Base-by-base conservation (phyloP, 2,888 invertebrate genomes). In the Torymus tubicola region DNA sequence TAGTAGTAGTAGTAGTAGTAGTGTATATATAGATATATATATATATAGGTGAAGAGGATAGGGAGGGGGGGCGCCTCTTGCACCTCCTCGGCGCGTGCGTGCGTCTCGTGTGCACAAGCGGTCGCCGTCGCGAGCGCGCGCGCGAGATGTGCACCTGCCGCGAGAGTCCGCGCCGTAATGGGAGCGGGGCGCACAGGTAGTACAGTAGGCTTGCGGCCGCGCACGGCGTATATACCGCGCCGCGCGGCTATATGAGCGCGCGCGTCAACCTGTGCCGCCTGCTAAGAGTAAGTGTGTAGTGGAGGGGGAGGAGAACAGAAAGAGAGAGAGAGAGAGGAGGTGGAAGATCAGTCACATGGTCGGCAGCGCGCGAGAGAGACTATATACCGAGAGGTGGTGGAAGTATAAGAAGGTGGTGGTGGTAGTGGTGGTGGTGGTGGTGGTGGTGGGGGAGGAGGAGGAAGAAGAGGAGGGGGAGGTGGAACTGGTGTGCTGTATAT, bases 91-190 rank as follows among this genome's bases (percentile, higher is more conserved):
- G 42, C 42, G 42, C 42, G 42, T 42, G 42, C 42, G 42, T 42
- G 42, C 42, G 42, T 42, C 21, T 42, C 21, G 21, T 21, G 21
- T 87, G 88, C 88, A 86, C n/a, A n/a, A n/a, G n/a, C n/a, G n/a
- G n/a, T n/a, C n/a, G n/a, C n/a, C n/a, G n/a, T n/a, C n/a, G 21
- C 21, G 21, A 2, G 21, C 21, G 21, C 21, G 21, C 21, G 88
- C 88, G 89, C 87, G 88, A 86, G 85, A 87, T 88, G 88, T 90
- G 90, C 90, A 90, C 90, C 90, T 90, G 90, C 90, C 90, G 90
- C 90, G 90, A 89, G 89, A 90, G 90, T 90, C 88, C 90, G 90
- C 90, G 90, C 87, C 87, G 90, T 89, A 91, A 91, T 91, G 90
- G 90, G 89, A 89, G 89, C 90, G 89, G 88, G 90, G 89, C 87